phyloP scores from a whole-genome alignment of 2,797 vertebrate species.

The Falco berigora region DNA sequence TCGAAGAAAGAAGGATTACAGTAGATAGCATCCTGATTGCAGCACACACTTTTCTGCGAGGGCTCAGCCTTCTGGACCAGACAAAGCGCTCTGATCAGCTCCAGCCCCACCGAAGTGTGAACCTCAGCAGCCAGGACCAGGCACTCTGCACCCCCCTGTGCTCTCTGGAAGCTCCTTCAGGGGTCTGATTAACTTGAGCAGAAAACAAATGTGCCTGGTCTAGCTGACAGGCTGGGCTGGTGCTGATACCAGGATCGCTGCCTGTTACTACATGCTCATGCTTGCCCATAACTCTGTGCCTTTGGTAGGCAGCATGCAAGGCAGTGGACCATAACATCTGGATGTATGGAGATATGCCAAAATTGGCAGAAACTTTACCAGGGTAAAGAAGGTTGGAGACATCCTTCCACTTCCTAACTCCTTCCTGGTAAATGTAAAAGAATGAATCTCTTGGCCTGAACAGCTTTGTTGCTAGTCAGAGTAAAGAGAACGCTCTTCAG shows the following conservation, averaged over 20 bases:
- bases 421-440: background rate
- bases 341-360: background rate
- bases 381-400: background rate
- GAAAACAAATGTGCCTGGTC: background rate
- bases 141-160: background rate
- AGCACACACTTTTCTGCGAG: background rate
- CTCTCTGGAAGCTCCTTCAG: background rate
- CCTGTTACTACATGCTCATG: background rate
- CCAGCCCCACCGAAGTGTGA: fast-evolving
- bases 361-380: background rate
- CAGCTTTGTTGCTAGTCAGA: background rate
- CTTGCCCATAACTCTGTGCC: background rate
- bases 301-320: fast-evolving
- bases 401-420: background rate
- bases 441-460: background rate
- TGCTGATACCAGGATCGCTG: background rate
- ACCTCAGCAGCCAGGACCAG: background rate
- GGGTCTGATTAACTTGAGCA: background rate
- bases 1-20: background rate
- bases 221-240: background rate
- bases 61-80: background rate
- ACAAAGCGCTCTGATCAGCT: background rate
- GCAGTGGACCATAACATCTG: background rate
- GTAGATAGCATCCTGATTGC: background rate
- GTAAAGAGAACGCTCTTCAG: background rate